Evolutionary conservation across 2,113 vertebrate genomes (phyloP).

Genomic region (cattle (Bos taurus)): DNA sequence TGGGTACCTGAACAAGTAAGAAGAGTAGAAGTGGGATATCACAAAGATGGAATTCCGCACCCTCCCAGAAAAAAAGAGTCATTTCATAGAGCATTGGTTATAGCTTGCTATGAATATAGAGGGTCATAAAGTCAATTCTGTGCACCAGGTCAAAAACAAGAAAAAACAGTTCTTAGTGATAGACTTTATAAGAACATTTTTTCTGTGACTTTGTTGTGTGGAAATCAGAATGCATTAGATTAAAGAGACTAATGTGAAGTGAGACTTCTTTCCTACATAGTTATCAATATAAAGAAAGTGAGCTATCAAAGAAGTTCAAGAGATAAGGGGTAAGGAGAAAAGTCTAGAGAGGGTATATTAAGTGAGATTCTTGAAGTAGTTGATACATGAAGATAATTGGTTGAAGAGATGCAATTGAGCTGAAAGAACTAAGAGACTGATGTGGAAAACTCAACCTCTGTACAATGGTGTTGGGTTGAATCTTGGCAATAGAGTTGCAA

Average conservation of each 20-base stretch:
- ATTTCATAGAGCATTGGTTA: background rate
- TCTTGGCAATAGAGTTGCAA: background rate
- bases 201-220: background rate
- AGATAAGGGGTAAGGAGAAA: background rate
- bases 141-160: background rate
- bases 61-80: rapidly evolving
- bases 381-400: background rate
- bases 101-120: background rate
- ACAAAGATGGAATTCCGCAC: background rate
- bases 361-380: background rate
- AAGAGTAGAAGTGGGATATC: background rate
- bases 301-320: background rate
- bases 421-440: background rate
- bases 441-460: background rate
- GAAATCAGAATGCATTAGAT: background rate
- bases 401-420: background rate
- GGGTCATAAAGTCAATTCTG: background rate
- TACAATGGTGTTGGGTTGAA: background rate
- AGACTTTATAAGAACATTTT: background rate
- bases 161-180: background rate
- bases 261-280: background rate
- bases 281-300: background rate
- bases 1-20: background rate
- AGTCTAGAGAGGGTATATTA: background rate
- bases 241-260: background rate